Percentiles rank a stretch among this genome's conserved stretches.
phyloP scores from a whole-genome alignment of 2,113 vertebrate species.

The Neopipo cinnamomea region DNA sequence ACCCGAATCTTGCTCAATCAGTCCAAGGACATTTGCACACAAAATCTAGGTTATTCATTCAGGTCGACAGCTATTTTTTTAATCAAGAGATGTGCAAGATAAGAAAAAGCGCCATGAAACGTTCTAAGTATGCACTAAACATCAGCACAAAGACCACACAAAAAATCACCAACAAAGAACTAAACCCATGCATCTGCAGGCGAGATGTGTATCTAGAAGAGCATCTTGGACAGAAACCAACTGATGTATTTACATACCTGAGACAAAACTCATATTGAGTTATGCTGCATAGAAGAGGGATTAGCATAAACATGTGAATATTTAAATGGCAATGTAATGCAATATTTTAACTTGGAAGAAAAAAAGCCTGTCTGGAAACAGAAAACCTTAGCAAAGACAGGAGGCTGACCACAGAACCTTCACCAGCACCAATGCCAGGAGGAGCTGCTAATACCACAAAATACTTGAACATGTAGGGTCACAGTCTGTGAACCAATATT shows the following conservation, averaged over 20 bases:
- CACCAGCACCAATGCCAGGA: not conserved
- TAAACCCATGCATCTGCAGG: not conserved
- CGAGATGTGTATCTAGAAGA: not conserved
- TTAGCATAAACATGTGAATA: not conserved
- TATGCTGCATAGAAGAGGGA: not conserved
- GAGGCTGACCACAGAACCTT: not conserved
- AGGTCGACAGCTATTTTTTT: not conserved
- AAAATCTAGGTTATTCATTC: not conserved
- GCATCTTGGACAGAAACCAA: not conserved
- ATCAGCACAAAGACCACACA: not conserved
- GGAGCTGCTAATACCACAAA: slow-evolving; percentile 8
- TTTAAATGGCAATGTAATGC: not conserved
- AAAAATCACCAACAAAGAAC: not conserved
- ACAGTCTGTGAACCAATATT: slow-evolving; percentile 9
- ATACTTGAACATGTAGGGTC: not conserved
- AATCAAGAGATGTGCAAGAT: not conserved
- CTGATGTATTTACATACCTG: not conserved
- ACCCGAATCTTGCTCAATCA: not conserved
- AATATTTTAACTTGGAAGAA: not conserved
- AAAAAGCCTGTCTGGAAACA: not conserved
- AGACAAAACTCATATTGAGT: not conserved
- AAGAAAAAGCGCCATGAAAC: not conserved
- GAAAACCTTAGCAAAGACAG: not conserved
- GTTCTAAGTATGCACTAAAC: not conserved
- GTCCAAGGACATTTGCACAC: not conserved